These are phyloP conservation scores for Phoeniculus purpureus DNA, from an alignment of 2,797 vertebrate genomes.

Conservation along the genomic window DNA sequence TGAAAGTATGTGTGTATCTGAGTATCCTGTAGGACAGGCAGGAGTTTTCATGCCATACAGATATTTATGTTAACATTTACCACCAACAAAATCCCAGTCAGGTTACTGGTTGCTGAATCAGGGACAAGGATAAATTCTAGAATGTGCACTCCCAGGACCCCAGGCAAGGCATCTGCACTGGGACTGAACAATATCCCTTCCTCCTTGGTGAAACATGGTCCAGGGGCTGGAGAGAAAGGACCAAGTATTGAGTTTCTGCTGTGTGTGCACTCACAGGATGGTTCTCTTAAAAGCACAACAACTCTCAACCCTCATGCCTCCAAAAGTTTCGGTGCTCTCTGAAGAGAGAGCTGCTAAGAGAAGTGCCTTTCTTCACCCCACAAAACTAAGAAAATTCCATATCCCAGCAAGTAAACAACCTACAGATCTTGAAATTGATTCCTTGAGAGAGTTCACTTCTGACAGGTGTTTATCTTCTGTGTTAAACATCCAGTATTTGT, in stretches of 20 bases:
- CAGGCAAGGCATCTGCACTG: neutral
- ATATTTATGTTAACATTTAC: neutral
- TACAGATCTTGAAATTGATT: neutral
- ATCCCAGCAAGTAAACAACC: neutral
- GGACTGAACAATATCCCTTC: neutral
- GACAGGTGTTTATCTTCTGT: neutral
- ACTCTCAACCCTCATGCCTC: neutral
- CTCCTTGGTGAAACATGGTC: accelerated
- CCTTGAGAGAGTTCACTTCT: neutral
- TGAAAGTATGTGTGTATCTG: accelerated
- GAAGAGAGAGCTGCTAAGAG: neutral
- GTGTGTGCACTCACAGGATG: neutral
- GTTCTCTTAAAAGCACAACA: neutral
- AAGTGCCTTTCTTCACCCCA: neutral
- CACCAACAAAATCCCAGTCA: neutral
- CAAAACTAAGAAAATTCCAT: neutral
- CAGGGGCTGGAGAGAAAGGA: neutral
- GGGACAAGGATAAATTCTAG: accelerated
- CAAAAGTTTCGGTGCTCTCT: neutral
- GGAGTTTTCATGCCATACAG: neutral
- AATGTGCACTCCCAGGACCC: neutral
- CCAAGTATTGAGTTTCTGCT: neutral
- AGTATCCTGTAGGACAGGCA: neutral
- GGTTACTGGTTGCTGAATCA: neutral
- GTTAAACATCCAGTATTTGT: neutral